Percentiles rank a stretch among this genome's conserved stretches.
Conservation (phyloP, 2,113 vertebrate genomes). For the Gnathonemus longibarbis region DNA sequence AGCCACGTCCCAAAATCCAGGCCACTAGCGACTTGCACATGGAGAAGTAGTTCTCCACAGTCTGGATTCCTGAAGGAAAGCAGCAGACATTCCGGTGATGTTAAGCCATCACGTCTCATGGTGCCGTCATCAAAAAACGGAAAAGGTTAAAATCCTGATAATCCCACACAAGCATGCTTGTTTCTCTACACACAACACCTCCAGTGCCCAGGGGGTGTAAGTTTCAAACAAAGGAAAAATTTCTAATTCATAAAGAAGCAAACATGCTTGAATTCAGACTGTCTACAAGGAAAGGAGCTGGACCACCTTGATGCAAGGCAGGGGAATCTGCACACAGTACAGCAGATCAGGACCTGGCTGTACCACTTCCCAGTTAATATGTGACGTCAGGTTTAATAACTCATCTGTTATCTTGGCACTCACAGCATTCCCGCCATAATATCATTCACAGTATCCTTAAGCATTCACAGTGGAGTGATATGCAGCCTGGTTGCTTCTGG, state of each 20-base stretch:
- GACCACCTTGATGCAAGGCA: neutral
- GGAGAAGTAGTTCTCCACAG: slow-evolving; percentile 48
- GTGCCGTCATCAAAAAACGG: neutral
- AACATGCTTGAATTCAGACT: neutral
- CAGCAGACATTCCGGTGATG: neutral
- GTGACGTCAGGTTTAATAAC: neutral
- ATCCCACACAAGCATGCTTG: too few species aligned
- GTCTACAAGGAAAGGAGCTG: neutral
- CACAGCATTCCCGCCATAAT: neutral
- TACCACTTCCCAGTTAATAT: neutral
- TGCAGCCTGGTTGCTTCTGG: neutral
- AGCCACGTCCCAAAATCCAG: slow-evolving; percentile 49
- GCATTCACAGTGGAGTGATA: neutral
- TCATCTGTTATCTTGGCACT: neutral
- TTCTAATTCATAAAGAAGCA: neutral
- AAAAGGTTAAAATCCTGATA: too few species aligned
- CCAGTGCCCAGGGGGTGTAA: neutral
- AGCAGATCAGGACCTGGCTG: neutral
- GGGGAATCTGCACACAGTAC: neutral
- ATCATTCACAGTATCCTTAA: neutral
- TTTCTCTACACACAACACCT: too few species aligned
- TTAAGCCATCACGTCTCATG: neutral
- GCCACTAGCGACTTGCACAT: slow-evolving; percentile 51
- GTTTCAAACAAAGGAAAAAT: neutral
- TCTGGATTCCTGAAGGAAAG: slow-evolving; percentile 38